A percentile compares a stretch with the other conserved stretches of the same genome.
These are phyloP conservation scores for Lepidocolaptes lacrymiger DNA, from an alignment of 2,797 vertebrate species.

Conservation along the genomic window DNA sequence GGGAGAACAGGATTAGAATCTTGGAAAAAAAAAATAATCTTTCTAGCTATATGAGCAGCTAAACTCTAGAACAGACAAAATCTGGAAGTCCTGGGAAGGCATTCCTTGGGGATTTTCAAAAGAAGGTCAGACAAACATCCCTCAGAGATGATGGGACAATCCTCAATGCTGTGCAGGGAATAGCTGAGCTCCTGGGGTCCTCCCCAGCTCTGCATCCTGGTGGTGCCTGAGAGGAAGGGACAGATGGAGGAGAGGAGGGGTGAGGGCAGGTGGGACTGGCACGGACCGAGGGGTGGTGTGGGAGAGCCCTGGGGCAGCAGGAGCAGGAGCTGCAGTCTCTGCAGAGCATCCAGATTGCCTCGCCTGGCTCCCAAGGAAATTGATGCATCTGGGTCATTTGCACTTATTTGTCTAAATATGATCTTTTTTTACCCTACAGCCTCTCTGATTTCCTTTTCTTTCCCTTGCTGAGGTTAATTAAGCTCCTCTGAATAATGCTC, in stretches of 20 bases:
- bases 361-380: background rate
- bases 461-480: conserved; percentile 50
- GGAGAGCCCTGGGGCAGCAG: background rate
- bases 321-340: background rate
- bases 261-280: background rate
- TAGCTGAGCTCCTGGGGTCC: background rate
- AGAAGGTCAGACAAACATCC: conserved; percentile 37
- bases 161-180: background rate
- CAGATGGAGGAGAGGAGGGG: background rate
- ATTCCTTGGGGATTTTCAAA: background rate
- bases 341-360: background rate
- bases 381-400: conserved; percentile 56
- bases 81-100: background rate
- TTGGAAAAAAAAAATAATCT: background rate
- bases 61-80: background rate
- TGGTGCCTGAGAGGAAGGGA: background rate
- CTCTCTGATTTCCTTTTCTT: background rate
- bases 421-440: conserved; percentile 57
- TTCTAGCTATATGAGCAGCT: background rate
- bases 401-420: conserved; percentile 56
- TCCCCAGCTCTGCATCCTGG: background rate
- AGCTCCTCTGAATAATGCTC: conserved; percentile 20
- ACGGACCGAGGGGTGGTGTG: fast-evolving
- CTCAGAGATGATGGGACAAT: background rate
- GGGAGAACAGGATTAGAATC: background rate